Percentiles rank a stretch among this genome's conserved stretches.
Evolutionary conservation across 1,140 invertebrate genomes (phyloP).

Genomic region (Drosophila santomea): DNA sequence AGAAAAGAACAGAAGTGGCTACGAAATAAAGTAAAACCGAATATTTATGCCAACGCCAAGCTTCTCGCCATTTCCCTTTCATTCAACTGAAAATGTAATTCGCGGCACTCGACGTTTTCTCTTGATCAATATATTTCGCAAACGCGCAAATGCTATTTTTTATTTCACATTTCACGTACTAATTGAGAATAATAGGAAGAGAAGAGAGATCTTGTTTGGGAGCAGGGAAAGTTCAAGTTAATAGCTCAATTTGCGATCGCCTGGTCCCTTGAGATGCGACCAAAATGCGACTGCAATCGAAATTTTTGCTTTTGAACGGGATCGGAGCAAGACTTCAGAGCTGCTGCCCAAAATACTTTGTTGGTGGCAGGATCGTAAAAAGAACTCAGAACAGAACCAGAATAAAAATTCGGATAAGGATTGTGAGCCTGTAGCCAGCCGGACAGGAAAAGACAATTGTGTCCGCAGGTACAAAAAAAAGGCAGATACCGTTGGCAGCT

Average conservation of each 20-base stretch:
- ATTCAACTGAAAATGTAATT: too few species aligned
- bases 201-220: slow-evolving; percentile 13
- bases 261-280: slow-evolving; percentile 18
- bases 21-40: too few species aligned
- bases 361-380: slow-evolving; percentile 69
- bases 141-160: not conserved
- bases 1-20: too few species aligned
- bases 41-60: too few species aligned
- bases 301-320: slow-evolving; percentile 26
- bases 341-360: slow-evolving; percentile 34
- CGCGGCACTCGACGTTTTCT: too few species aligned
- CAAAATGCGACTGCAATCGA: slow-evolving; percentile 10
- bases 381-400: slow-evolving; percentile 9
- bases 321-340: slow-evolving; percentile 42
- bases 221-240: slow-evolving; percentile 63
- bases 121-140: not conserved
- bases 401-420: slow-evolving; percentile 13
- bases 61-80: too few species aligned
- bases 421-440: slow-evolving; percentile 55
- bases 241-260: slow-evolving; percentile 58
- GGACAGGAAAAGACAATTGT: slow-evolving; percentile 72
- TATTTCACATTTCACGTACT: not conserved
- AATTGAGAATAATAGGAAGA: slow-evolving; percentile 14
- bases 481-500: slow-evolving; percentile 47
- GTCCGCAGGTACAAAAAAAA: slow-evolving; percentile 49